Conservation (phyloP, 1,140 invertebrate species). For the Trachelipus rathkii region DNA sequence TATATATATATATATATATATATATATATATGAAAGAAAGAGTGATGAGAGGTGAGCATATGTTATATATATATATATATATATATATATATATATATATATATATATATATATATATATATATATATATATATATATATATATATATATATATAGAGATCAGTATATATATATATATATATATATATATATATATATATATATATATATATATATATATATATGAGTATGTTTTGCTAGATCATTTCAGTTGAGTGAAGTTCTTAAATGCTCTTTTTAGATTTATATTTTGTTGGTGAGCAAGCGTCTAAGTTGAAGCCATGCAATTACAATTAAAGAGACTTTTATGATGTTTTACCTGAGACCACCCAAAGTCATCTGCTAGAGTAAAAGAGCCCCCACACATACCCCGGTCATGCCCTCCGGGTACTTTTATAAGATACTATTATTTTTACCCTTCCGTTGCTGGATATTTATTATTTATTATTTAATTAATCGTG, state of each 20-base stretch:
- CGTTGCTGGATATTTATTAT: too few relatives aligned
- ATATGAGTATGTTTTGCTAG: neutral
- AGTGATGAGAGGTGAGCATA: too few relatives aligned
- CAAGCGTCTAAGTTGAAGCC: neutral
- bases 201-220: constrained; percentile 14
- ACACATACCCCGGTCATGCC: neutral
- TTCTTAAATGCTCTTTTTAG: too few relatives aligned
- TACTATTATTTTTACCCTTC: too few relatives aligned
- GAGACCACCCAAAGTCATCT: neutral
- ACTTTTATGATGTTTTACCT: neutral
- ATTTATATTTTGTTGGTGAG: neutral
- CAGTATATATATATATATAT: constrained; percentile 7
- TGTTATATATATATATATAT: neutral
- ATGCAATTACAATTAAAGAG: neutral
- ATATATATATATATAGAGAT: neutral
- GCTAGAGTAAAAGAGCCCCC: neutral
- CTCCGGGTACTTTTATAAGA: too few relatives aligned
- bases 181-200: constrained; percentile 15
- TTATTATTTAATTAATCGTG: too few relatives aligned
- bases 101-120: constrained; percentile 15
- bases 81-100: constrained; percentile 4
- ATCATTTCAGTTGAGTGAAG: too few relatives aligned
- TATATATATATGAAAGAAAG: constrained; percentile 15
- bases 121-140: neutral
- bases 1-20: constrained; percentile 15